Conservation (phyloP, 2,797 vertebrate species). For the Enteromius radiatus region DNA sequence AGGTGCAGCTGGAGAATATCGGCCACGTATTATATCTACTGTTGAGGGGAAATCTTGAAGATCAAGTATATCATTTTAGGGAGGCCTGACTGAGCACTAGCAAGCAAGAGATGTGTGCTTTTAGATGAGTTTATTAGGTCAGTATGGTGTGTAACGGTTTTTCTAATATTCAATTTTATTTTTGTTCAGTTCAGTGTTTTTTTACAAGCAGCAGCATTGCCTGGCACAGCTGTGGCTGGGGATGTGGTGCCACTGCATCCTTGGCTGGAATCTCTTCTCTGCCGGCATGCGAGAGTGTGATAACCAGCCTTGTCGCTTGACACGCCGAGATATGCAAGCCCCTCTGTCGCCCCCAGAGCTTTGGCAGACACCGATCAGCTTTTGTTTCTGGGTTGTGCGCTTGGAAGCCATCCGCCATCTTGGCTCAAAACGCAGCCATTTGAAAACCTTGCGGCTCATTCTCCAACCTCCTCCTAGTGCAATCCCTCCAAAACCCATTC, state of each 20-base stretch:
- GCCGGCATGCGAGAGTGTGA: constrained; percentile 73
- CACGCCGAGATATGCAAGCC: constrained; percentile 63
- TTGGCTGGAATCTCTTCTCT: constrained; percentile 69
- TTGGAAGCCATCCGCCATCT: constrained; percentile 65
- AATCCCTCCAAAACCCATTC: constrained; percentile 48
- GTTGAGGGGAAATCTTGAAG: constrained; percentile 55
- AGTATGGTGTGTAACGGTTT: neutral
- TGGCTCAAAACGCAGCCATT: constrained; percentile 51
- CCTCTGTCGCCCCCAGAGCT: constrained; percentile 57
- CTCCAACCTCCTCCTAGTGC: constrained; percentile 40
- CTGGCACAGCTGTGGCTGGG: constrained; percentile 59
- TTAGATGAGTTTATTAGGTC: constrained; percentile 9
- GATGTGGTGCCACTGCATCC: constrained; percentile 58
- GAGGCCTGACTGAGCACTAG: neutral
- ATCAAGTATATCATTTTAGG: constrained; percentile 55
- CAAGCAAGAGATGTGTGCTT: constrained; percentile 10
- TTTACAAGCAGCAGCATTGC: constrained; percentile 38
- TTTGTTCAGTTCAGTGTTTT: constrained; percentile 44
- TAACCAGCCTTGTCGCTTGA: constrained; percentile 73
- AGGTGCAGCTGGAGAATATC: constrained; percentile 62
- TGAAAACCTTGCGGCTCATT: constrained; percentile 50
- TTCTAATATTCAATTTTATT: constrained; percentile 46
- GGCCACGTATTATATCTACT: constrained; percentile 64
- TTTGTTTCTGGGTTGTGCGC: constrained; percentile 64
- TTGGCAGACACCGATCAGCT: constrained; percentile 69